Conservation (phyloP, 2,797 vertebrate genomes). For the Kryptopterus vitreolus region DNA sequence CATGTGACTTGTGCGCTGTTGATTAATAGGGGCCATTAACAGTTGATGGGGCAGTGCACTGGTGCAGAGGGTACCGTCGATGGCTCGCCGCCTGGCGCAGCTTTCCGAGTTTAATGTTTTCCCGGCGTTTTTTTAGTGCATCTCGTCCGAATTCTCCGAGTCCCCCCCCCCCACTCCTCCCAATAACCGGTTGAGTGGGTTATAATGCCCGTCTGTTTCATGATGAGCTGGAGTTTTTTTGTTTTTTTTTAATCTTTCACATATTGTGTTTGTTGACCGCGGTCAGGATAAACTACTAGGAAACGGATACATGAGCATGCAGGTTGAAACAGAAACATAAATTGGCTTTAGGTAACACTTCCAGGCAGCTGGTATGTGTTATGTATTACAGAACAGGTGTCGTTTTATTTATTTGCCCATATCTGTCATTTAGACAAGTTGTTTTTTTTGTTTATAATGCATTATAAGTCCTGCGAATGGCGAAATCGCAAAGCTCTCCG, state of each 20-base stretch:
- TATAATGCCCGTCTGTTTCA: neutral
- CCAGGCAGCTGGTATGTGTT: neutral
- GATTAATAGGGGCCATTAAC: neutral
- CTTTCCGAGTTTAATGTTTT: neutral
- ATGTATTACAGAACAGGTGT: neutral
- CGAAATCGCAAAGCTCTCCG: too few species aligned
- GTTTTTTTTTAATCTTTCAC: neutral
- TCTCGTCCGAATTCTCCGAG: neutral
- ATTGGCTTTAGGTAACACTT: neutral
- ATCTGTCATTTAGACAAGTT: too few species aligned
- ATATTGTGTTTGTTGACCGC: neutral
- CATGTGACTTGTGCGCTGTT: neutral
- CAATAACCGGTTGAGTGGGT: neutral
- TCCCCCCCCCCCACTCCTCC: neutral
- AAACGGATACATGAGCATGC: neutral
- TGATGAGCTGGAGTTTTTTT: neutral
- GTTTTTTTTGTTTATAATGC: too few species aligned
- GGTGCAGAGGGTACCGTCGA: neutral
- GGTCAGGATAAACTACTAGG: neutral
- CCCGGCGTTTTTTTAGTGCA: too few species aligned
- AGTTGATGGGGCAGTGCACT: neutral
- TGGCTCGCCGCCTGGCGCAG: neutral
- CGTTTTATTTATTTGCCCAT: too few species aligned
- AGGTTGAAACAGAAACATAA: neutral
- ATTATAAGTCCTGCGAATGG: too few species aligned